Base-by-base conservation (phyloP, 2,113 vertebrate genomes). In the Cryptotis parvus region DNA sequence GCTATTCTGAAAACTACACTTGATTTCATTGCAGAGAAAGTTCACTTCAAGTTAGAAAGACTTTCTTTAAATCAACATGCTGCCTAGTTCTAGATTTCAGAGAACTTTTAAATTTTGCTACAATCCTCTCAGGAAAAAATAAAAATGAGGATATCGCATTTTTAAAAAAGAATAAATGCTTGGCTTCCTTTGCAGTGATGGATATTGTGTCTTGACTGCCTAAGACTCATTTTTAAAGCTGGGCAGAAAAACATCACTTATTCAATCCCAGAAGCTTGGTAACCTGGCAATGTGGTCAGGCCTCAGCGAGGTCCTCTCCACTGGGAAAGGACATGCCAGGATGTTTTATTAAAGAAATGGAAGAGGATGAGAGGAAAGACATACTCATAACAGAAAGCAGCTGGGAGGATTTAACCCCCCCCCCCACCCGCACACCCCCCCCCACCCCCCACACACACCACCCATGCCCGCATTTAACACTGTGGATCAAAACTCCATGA, bases 111-210 rank as follows among this genome's bases (percentile, higher is more conserved):
- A 92, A 94, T 84, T 80, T 74, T 0, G 9, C 70, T 84, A 83
- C 27, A 82, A 35, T 89, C 49, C 92, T 92, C 94, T 91, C 89
- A 81, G 90, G 88, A 31, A 83, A 94, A 94, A 93, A 92, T 84
- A 89, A 96, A 92, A 93, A 96, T 92, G 91, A 92, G 81, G 66
- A 8, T 65, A 90, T 96, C 91, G 94, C 89, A 91, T 94, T 95
- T 95, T 95, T 84, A 91, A 75, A 94, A 94, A 91, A 75, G 93
- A 94, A 96, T 78, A 95, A 94, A 95, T 95, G 52, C 80, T 87
- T 84, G 35, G 73, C 69, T 95, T 95, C 84, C 35, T 95, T 85
- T 85, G 69, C 49, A 55, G 55, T 73, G 76, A 74, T 78, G 75
- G 82, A 80, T 94, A 84, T 18, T 93, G 78, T 88, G 33, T 81